Evolutionary conservation across 2,113 vertebrate species (phyloP), one percentile per base, ranked within the genome.

Genomic region (Odontesthes bonariensis): DNA sequence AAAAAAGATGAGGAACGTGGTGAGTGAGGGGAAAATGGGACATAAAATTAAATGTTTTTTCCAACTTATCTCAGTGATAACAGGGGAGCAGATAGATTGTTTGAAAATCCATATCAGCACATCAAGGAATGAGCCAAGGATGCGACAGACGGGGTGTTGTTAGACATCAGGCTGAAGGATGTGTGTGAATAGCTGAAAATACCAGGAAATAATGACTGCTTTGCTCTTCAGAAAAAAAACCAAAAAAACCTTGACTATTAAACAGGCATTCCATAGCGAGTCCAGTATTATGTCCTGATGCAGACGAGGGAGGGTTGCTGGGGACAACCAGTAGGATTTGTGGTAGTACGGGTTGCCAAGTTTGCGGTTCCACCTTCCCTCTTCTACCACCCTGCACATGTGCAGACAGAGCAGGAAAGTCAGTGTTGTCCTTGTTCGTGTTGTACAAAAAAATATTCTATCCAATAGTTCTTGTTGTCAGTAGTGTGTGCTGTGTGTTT

Each of bases 381-480:
- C 81, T 77, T 88, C 79, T 77, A 84, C 82, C 71, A n/a, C 79
- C 81, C 86, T 81, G 84, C 79, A 63, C 76, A 8, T 72, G 85
- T 93, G 92, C 89, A 69, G 76, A 81, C 73, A 81, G 62, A 69
- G 86, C 83, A 80, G 85, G 83, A 84, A 6, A 52, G 77, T 86
- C 75, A 54, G 47, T 23, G 40, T 77, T 58, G 10, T 79, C 69
- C 52, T 61, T 27, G 51, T 86, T 73, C 54, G 0, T 17, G 72
- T 91, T 67, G 85, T 91, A 90, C 85, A 88, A 87, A 91, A 88
- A 91, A 91, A 90, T 85, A 92, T 86, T 83, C 79, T 91, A 83
- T 88, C 61, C 81, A 65, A 77, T 64, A 85, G 90, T 92, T 83
- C 77, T 86, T 8, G 73, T 86, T 55, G 81, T 93, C 89, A 91